phyloP scores from a whole-genome alignment of 2,113 vertebrate genomes.

The Hemicordylus capensis region DNA sequence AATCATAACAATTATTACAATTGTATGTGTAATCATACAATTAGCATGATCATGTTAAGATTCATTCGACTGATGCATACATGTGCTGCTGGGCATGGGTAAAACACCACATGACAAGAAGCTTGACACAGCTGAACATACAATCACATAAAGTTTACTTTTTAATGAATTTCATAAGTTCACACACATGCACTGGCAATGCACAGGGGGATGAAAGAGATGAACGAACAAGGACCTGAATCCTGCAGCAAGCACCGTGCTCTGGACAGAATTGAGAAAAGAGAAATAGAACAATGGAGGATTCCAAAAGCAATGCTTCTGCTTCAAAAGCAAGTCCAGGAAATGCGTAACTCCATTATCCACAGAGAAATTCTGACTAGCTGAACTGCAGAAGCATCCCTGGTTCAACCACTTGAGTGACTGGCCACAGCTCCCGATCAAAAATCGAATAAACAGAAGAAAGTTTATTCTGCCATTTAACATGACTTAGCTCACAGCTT shows the following conservation, averaged over 20 bases:
- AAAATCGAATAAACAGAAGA: too few relatives aligned
- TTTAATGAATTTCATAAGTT: background rate
- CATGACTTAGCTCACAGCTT: background rate
- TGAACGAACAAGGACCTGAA: background rate
- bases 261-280: background rate
- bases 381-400: background rate
- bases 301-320: background rate
- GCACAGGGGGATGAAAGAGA: background rate
- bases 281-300: background rate
- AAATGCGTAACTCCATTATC: background rate
- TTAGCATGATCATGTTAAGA: background rate
- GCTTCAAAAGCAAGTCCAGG: background rate
- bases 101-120: background rate
- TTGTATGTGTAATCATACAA: background rate
- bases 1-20: too few relatives aligned
- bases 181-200: background rate
- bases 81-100: background rate
- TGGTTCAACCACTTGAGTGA: background rate
- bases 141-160: background rate
- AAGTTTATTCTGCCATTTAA: background rate
- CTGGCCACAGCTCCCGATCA: background rate
- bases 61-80: background rate
- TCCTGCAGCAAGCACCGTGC: background rate
- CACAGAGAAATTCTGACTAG: background rate
- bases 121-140: background rate